Conservation (phyloP, 2,113 vertebrate species). For the Toxotes chatareus region DNA sequence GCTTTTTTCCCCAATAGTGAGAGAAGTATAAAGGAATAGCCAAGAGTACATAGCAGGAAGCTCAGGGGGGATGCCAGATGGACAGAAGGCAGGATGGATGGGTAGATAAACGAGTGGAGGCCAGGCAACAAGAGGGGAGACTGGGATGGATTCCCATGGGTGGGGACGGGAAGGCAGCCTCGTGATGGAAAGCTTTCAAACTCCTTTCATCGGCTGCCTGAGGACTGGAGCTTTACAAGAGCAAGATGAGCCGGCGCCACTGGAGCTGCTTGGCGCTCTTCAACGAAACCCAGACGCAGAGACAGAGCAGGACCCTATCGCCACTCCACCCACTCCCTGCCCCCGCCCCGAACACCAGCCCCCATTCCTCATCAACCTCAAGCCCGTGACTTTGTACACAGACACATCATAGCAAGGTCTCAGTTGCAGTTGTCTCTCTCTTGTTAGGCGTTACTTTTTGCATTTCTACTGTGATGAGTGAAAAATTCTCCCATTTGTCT, state of each 20-base stretch:
- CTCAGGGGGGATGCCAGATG: slow-evolving; percentile 67
- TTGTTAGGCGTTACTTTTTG: background rate
- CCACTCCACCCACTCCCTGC: slow-evolving; percentile 46
- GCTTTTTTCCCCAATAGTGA: slow-evolving; percentile 51
- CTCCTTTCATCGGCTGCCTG: slow-evolving; percentile 82
- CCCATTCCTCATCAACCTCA: slow-evolving; percentile 40
- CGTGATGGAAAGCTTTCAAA: slow-evolving; percentile 81
- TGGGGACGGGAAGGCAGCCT: slow-evolving; percentile 75
- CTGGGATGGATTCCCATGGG: slow-evolving; percentile 75
- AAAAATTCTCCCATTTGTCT: slow-evolving; percentile 18
- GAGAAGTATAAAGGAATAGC: slow-evolving; percentile 51
- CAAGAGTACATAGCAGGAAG: slow-evolving; percentile 65
- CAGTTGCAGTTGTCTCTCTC: slow-evolving; percentile 2
- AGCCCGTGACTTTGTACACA: slow-evolving; percentile 24
- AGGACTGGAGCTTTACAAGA: slow-evolving; percentile 81
- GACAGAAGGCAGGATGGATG: slow-evolving; percentile 68
- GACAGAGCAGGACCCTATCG: slow-evolving; percentile 66
- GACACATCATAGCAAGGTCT: slow-evolving; percentile 10
- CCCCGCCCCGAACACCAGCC: slow-evolving; percentile 40
- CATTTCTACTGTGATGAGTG: background rate
- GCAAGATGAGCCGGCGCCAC: slow-evolving; percentile 83
- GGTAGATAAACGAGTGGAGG: slow-evolving; percentile 71
- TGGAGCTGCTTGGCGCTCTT: slow-evolving; percentile 73
- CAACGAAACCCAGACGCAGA: slow-evolving; percentile 73
- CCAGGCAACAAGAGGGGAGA: slow-evolving; percentile 63